phyloP scores from a whole-genome alignment of 2,888 invertebrate genomes.

The Campoplex capitator region DNA sequence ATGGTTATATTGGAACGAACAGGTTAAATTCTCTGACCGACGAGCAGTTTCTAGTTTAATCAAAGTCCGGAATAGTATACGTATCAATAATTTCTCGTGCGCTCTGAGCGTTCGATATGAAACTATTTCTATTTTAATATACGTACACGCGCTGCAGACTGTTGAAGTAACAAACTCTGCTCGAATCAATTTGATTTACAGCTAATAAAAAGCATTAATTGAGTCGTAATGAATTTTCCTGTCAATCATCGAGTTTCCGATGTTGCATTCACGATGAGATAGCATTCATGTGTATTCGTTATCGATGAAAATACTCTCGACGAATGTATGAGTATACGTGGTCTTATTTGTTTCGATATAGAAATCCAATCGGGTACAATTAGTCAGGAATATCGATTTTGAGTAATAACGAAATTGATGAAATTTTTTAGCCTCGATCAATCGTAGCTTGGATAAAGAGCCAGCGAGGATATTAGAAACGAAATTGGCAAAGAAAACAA shows the following conservation, averaged over 20 bases:
- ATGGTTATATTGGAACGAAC: not conserved
- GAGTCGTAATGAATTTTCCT: conserved; percentile 33
- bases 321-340: not conserved
- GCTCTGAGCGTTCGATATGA: not conserved
- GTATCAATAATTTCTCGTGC: not conserved
- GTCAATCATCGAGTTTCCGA: not conserved
- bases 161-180: not conserved
- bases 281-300: not conserved
- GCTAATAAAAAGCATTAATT: conserved; percentile 13
- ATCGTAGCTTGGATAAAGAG: conserved; percentile 30
- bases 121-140: not conserved
- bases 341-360: not conserved
- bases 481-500: not conserved
- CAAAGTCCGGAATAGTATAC: not conserved
- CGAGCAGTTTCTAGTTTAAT: not conserved
- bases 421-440: conserved; percentile 4
- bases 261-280: not conserved
- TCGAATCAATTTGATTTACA: not conserved
- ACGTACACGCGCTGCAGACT: not conserved
- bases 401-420: not conserved
- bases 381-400: conserved; percentile 7
- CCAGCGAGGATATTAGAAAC: not conserved
- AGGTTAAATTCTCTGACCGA: not conserved
- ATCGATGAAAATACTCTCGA: not conserved
- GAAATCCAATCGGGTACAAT: not conserved